phyloP scores from a whole-genome alignment of 2,797 vertebrate species.

The Nannoperca obscura region DNA sequence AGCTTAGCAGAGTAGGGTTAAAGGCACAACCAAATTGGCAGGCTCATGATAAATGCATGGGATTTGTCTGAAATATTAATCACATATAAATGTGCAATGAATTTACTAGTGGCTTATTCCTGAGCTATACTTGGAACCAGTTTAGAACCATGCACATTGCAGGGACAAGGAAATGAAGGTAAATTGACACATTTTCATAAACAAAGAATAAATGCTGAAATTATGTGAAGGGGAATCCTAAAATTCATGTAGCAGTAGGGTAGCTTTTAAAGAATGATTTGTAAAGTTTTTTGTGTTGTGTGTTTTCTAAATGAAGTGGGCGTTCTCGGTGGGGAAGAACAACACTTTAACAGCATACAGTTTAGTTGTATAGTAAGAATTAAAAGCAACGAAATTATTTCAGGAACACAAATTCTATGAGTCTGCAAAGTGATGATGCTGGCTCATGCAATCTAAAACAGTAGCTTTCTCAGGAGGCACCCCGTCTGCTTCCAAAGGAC shows the following conservation, averaged over 20 bases:
- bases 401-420: constrained; percentile 19
- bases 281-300: constrained; percentile 10
- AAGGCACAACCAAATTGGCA: constrained; percentile 72
- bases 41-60: constrained; percentile 79
- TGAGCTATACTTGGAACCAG: constrained; percentile 52
- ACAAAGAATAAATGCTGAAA: constrained; percentile 12
- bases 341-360: constrained; percentile 29
- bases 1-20: constrained; percentile 64
- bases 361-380: constrained; percentile 6
- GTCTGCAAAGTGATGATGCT: constrained; percentile 33
- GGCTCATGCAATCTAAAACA: constrained; percentile 34
- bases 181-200: constrained; percentile 13
- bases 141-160: constrained; percentile 6
- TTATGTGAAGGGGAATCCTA: constrained; percentile 19
- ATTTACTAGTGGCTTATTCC: constrained; percentile 63
- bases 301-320: constrained; percentile 33
- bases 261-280: constrained; percentile 1
- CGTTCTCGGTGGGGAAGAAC: constrained; percentile 44
- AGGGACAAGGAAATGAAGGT: constrained; percentile 17
- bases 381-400: constrained; percentile 24
- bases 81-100: constrained; percentile 77
- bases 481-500: constrained; percentile 20
- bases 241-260: constrained; percentile 21
- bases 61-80: constrained; percentile 81
- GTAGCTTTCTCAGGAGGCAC: constrained; percentile 9